Evolutionary conservation across 2,888 invertebrate species (phyloP), one percentile per base, ranked within the genome.

Genomic region (Smittia sp.): DNA sequence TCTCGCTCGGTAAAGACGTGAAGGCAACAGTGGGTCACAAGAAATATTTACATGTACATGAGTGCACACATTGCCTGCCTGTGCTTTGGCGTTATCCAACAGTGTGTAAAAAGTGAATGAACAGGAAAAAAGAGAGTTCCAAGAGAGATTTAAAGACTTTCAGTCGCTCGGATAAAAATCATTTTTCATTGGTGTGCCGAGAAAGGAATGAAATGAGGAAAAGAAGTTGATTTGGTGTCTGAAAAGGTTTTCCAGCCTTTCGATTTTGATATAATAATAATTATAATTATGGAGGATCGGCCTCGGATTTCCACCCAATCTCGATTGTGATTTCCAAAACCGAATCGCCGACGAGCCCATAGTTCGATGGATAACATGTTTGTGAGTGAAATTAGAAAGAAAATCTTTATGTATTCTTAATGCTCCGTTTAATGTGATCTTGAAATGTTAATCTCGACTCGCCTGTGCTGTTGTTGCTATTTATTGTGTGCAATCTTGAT

Each of bases 71-170:
- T 46, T 46, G 46, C 46, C n/a, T 32, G 32, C n/a, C n/a, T n/a
- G 32, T 32, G 32, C 32, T 32, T 46, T 46, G 46, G 46, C 15
- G 46, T 46, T 46, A 46, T 46, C 46, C 46, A 46, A 46, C 58
- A 18, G 58, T 22, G 22, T 58, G 20, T 9, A 58, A 58, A 58
- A 58, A 58, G n/a, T 58, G 20, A 58, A 20, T 58, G 22, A 58
- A 58, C 20, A 46, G 20, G 18, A 46, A 46, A 58, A 58, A 58
- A 58, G 58, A 58, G 58, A 58, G 58, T 58, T 58, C 6, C 7
- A 22, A 20, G 58, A 58, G 58, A 58, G 58, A 58, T 58, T 58
- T 58, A 58, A 58, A 58, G 20, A 58, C 18, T 58, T 58, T 58
- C 18, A 4, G 9, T 22, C 22, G 22, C 58, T 58, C 11, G 58